phyloP scores from a whole-genome alignment of 2,113 vertebrate genomes.

The Anarrhichthys ocellatus region DNA sequence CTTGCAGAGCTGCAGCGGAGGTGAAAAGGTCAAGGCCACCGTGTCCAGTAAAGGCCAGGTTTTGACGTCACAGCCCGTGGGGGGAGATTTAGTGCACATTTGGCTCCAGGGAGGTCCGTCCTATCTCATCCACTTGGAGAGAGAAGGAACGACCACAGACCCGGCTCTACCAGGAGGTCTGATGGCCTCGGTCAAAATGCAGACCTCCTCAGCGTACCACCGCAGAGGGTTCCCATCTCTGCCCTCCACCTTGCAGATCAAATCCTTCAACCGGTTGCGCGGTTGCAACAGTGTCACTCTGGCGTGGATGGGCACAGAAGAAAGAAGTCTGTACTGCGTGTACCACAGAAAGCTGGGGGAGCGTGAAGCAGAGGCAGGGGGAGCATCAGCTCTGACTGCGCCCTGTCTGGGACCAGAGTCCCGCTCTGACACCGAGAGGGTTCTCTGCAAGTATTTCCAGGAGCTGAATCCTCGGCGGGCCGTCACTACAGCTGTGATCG shows the following conservation, averaged over 20 bases:
- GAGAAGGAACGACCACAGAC: constrained; percentile 66
- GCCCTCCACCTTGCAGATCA: constrained; percentile 90
- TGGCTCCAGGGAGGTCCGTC: constrained; percentile 87
- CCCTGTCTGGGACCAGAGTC: constrained; percentile 89
- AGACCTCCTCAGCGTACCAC: constrained; percentile 86
- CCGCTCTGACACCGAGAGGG: constrained; percentile 86
- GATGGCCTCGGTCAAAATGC: constrained; percentile 86
- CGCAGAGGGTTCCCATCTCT: constrained; percentile 86
- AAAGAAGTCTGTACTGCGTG: constrained; percentile 90
- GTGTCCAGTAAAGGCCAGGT: constrained; percentile 83
- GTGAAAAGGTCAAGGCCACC: constrained; percentile 82
- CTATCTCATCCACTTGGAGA: constrained; percentile 86
- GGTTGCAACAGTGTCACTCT: constrained; percentile 89
- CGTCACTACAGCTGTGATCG: constrained; percentile 89
- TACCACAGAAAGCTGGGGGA: constrained; percentile 83
- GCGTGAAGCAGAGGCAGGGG: constrained; percentile 44
- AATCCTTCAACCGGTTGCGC: constrained; percentile 91
- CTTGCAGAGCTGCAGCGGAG: constrained; percentile 85
- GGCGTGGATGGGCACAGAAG: constrained; percentile 92
- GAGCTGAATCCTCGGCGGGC: constrained; percentile 87
- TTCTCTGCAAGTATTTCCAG: constrained; percentile 92
- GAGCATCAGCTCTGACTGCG: constrained; percentile 60
- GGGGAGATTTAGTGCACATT: constrained; percentile 84
- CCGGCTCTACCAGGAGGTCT: constrained; percentile 56
- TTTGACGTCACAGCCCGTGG: constrained; percentile 81